phyloP scores from a whole-genome alignment of 2,113 vertebrate species.

The Cepphus grylle region DNA sequence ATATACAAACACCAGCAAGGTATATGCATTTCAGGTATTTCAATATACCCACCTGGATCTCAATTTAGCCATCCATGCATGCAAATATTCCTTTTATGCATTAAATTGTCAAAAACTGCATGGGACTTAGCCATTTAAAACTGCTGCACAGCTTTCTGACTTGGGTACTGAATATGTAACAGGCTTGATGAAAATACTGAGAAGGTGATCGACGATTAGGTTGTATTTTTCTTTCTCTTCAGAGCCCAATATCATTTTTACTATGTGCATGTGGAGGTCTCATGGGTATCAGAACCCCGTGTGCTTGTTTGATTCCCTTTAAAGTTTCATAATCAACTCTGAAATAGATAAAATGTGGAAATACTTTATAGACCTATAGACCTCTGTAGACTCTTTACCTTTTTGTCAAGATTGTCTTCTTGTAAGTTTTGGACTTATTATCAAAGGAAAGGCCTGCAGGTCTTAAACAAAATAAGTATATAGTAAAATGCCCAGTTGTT shows the following conservation, averaged over 20 bases:
- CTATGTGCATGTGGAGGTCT: background rate
- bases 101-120: background rate
- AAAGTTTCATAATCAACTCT: conserved; percentile 13
- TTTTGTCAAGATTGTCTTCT: conserved; percentile 11
- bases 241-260: background rate
- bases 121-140: background rate
- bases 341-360: background rate
- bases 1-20: background rate
- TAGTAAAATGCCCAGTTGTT: background rate
- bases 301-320: background rate
- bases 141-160: background rate
- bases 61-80: background rate
- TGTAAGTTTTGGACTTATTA: background rate
- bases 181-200: background rate
- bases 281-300: background rate
- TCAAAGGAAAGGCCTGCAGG: background rate
- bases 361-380: background rate
- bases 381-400: background rate
- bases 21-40: background rate
- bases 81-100: background rate
- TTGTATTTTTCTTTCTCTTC: background rate
- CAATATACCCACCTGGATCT: background rate
- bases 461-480: background rate
- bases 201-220: background rate
- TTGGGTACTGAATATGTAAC: background rate